Percentiles rank a stretch among this genome's conserved stretches.
These are phyloP conservation scores for Abscondita cerata DNA, from an alignment of 2,888 invertebrate genomes.

Conservation along the genomic window DNA sequence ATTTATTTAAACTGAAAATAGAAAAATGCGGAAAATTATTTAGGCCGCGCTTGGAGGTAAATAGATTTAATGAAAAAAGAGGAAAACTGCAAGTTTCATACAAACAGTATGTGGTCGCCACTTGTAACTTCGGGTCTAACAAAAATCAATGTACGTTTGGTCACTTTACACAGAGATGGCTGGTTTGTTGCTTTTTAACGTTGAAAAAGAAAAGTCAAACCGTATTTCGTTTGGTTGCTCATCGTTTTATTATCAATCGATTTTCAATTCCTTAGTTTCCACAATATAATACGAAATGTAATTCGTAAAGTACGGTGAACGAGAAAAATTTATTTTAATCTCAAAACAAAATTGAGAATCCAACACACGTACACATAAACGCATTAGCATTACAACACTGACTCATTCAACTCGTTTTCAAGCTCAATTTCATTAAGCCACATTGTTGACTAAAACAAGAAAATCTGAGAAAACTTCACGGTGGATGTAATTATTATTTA, in stretches of 20 bases:
- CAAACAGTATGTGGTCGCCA: constrained; percentile 40
- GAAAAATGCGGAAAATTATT: not conserved
- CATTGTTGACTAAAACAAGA: constrained; percentile 53
- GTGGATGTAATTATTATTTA: constrained; percentile 7
- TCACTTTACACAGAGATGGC: constrained; percentile 57
- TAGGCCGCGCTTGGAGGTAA: not conserved
- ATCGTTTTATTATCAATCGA: constrained; percentile 29
- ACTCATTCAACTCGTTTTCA: constrained; percentile 59
- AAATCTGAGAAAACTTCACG: constrained; percentile 13
- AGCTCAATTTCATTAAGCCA: constrained; percentile 60
- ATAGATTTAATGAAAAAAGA: constrained; percentile 27
- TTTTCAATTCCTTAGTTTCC: constrained; percentile 22
- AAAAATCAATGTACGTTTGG: constrained; percentile 51
- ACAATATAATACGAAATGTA: constrained; percentile 18
- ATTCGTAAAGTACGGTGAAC: constrained; percentile 15
- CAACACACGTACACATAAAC: constrained; percentile 48
- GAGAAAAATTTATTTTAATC: constrained; percentile 44
- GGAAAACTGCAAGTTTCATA: constrained; percentile 34
- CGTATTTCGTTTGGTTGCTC: constrained; percentile 19
- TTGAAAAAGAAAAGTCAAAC: constrained; percentile 43
- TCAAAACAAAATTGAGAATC: constrained; percentile 43
- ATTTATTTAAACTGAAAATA: not conserved
- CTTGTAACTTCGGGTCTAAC: constrained; percentile 38
- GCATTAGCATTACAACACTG: constrained; percentile 49
- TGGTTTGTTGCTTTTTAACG: constrained; percentile 49